Evolutionary conservation across 2,888 invertebrate genomes (phyloP).

Genomic region (Euphydryas editha): DNA sequence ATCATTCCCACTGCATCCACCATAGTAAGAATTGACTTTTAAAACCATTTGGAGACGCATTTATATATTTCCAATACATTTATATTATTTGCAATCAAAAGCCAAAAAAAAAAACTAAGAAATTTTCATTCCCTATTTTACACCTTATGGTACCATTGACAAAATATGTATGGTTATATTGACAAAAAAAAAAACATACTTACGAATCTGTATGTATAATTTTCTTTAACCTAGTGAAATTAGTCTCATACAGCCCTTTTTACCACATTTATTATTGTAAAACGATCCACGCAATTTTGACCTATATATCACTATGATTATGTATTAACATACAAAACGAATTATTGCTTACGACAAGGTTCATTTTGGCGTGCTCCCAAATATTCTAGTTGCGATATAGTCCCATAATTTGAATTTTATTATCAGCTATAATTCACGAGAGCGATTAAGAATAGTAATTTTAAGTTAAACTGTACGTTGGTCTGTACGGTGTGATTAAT

Average conservation of each 20-base stretch:
- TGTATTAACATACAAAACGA: constrained; percentile 8
- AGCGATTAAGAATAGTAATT: constrained; percentile 27
- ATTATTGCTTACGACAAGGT: constrained; percentile 20
- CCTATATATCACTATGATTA: constrained; percentile 9
- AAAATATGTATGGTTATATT: too few species aligned
- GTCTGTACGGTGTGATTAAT: constrained; percentile 1
- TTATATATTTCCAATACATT: too few species aligned
- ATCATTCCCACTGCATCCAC: too few species aligned
- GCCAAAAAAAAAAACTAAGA: too few species aligned
- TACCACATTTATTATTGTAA: neutral
- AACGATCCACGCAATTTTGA: constrained; percentile 9
- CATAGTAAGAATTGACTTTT: too few species aligned
- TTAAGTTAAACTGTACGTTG: constrained; percentile 22
- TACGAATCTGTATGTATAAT: too few species aligned
- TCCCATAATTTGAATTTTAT: constrained; percentile 35
- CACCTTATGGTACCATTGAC: too few species aligned
- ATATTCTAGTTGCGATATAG: constrained; percentile 26
- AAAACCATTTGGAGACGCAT: too few species aligned
- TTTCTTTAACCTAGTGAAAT: too few species aligned
- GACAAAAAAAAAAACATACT: too few species aligned
- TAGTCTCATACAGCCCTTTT: neutral
- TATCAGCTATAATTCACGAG: constrained; percentile 30
- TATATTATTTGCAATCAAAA: too few species aligned
- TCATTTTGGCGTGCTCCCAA: constrained; percentile 30
- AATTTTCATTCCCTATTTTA: too few species aligned